phyloP scores from a whole-genome alignment of 2,888 invertebrate genomes.

The Cryptocephalus moraei region DNA sequence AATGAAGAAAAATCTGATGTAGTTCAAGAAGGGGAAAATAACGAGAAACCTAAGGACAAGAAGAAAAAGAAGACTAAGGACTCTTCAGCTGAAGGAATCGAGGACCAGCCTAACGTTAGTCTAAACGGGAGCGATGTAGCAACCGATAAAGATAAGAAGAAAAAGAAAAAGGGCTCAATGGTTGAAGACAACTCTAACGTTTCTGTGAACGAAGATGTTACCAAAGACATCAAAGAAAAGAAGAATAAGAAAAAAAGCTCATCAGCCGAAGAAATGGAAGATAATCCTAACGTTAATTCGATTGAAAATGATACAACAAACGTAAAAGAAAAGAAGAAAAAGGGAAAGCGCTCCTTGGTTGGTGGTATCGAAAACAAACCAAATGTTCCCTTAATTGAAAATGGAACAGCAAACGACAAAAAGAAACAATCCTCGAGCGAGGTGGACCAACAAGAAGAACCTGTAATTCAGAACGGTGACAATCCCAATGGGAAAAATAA shows the following conservation, averaged over 20 bases:
- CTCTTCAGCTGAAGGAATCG: conserved; percentile 1
- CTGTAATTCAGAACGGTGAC: not conserved
- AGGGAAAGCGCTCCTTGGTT: not conserved
- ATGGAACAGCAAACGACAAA: not conserved
- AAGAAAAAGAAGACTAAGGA: conserved; percentile 14
- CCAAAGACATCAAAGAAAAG: not conserved
- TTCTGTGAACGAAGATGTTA: not conserved
- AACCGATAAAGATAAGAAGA: not conserved
- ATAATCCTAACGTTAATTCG: not conserved
- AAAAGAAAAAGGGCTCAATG: not conserved
- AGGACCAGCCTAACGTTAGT: not conserved
- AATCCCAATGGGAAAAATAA: not conserved
- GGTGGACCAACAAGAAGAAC: not conserved
- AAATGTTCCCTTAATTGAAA: not conserved
- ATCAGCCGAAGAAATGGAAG: not conserved
- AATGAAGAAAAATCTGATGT: conserved; percentile 14
- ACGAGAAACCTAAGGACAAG: conserved; percentile 12
- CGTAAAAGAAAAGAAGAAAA: not conserved
- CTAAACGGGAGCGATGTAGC: conserved; percentile 1
- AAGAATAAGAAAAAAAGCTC: not conserved
- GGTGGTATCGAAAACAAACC: not conserved
- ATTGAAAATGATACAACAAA: not conserved
- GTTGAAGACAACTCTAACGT: too few species aligned
- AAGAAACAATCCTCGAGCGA: not conserved
- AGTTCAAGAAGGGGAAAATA: conserved; percentile 3